Evolutionary conservation across 2,888 invertebrate genomes (phyloP).

Genomic region (Coenonympha arcania): DNA sequence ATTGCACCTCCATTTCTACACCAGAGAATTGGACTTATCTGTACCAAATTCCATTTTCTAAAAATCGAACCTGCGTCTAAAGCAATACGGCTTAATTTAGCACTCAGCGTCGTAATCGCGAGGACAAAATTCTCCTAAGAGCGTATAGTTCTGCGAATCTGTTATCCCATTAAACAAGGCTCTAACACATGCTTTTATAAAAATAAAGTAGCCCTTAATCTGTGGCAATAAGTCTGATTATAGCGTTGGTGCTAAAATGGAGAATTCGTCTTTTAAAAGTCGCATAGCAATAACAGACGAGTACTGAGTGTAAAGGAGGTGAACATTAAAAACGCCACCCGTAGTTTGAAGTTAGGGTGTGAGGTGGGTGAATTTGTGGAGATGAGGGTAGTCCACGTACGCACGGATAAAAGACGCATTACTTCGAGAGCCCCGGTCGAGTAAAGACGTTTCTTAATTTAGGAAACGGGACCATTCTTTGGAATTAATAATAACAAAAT

Average conservation of each 20-base stretch:
- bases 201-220: constrained; percentile 32
- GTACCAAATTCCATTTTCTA: constrained; percentile 26
- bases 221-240: constrained; percentile 29
- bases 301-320: constrained; percentile 46
- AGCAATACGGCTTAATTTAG: constrained; percentile 31
- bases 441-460: background rate
- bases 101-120: constrained; percentile 31
- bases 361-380: constrained; percentile 35
- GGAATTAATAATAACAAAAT: too few species aligned
- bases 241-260: constrained; percentile 28
- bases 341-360: constrained; percentile 32
- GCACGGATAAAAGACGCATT: constrained; percentile 51
- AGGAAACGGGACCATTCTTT: too few species aligned
- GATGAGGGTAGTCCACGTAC: constrained; percentile 38
- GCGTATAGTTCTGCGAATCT: constrained; percentile 49
- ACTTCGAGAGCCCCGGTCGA: constrained; percentile 15
- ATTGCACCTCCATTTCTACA: constrained; percentile 61
- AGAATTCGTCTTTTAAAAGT: constrained; percentile 55
- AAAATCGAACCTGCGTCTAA: constrained; percentile 36
- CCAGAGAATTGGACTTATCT: constrained; percentile 42
- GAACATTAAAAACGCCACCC: constrained; percentile 58
- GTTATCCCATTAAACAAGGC: constrained; percentile 54
- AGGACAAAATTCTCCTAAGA: constrained; percentile 60
- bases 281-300: constrained; percentile 41
- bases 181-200: constrained; percentile 43